Evolutionary conservation across 2,113 vertebrate species (phyloP).

Genomic region (Epinephelus moara): DNA sequence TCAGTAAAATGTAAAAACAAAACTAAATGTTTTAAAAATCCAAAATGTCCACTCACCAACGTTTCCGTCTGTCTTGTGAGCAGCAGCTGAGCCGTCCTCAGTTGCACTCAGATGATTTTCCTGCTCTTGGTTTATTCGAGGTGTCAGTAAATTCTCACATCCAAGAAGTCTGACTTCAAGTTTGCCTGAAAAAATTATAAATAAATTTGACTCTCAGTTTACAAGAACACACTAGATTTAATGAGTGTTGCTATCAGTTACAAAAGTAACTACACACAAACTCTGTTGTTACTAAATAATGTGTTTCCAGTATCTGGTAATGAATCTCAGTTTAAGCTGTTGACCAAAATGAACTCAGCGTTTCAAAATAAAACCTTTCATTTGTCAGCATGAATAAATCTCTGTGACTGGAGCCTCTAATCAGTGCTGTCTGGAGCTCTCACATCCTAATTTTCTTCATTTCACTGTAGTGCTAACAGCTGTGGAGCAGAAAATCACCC

Average conservation of each 20-base stretch:
- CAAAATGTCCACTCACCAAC: conserved; percentile 29
- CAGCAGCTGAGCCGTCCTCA: conserved; percentile 24
- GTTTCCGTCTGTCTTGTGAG: background rate
- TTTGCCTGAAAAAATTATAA: conserved; percentile 58
- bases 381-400: conserved; percentile 55
- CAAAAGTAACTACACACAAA: background rate
- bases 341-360: background rate
- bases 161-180: conserved; percentile 76
- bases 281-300: background rate
- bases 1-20: background rate
- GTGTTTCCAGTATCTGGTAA: background rate
- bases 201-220: background rate
- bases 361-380: conserved; percentile 50
- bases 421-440: conserved; percentile 26
- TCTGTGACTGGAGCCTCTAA: conserved; percentile 25
- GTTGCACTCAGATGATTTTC: background rate
- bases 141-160: conserved; percentile 74
- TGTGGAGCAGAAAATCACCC: conserved; percentile 43
- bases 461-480: conserved; percentile 18
- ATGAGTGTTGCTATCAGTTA: background rate
- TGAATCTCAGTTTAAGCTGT: conserved; percentile 5
- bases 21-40: background rate
- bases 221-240: background rate
- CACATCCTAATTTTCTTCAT: conserved; percentile 28
- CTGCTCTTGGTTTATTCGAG: conserved; percentile 20